Percentiles rank a stretch among this genome's conserved stretches.
Conservation (phyloP, 1,140 invertebrate genomes). For the Tetramorium parvispinum region DNA sequence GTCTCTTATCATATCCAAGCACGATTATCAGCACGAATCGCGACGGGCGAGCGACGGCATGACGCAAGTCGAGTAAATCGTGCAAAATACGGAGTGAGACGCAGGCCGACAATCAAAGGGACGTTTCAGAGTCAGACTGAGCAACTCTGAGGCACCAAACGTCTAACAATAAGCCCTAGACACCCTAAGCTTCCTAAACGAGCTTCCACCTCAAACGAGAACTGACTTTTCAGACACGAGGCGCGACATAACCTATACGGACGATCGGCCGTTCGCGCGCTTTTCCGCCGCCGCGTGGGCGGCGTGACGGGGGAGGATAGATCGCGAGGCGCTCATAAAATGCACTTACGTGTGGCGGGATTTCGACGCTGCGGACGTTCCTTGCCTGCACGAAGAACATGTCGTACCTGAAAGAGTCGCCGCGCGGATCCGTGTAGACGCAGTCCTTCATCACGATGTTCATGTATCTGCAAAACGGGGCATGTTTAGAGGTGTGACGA, state of each 20-base stretch:
- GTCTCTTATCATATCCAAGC: background rate
- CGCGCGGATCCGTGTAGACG: slow-evolving; percentile 86
- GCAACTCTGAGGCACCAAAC: background rate
- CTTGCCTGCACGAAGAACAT: slow-evolving; percentile 88
- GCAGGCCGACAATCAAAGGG: background rate
- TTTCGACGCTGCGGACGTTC: slow-evolving; percentile 89
- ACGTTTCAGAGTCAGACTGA: background rate
- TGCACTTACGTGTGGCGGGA: slow-evolving; percentile 88
- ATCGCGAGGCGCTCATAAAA: background rate
- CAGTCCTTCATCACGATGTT: slow-evolving; percentile 89
- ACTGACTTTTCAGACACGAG: background rate
- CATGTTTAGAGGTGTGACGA: background rate
- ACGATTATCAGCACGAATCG: background rate
- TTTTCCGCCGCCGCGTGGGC: background rate
- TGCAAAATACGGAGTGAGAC: background rate
- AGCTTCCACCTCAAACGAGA: background rate
- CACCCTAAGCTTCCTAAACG: background rate
- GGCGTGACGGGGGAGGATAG: background rate
- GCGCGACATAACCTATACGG: background rate
- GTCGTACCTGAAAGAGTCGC: slow-evolving; percentile 83
- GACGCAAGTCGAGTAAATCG: background rate
- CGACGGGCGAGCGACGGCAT: background rate
- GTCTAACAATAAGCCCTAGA: background rate
- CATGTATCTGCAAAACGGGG: slow-evolving; percentile 87
- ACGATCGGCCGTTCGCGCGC: background rate